Evolutionary conservation across 2,888 invertebrate species (phyloP).

Genomic region (Branchellion lobata): DNA sequence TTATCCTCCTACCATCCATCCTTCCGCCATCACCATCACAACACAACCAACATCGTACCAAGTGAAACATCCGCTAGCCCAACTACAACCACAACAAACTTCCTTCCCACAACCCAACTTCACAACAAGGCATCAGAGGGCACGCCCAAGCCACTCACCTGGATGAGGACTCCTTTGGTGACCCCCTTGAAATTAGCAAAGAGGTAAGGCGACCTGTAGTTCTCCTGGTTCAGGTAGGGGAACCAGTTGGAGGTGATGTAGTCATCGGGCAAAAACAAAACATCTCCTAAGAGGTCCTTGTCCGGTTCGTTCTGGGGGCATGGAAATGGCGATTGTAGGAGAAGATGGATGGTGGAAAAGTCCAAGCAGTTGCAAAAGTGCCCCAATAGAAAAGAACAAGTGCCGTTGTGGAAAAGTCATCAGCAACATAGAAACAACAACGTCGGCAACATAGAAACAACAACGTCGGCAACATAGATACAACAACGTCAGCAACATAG

Average conservation of each 20-base stretch:
- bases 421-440: too few relatives aligned
- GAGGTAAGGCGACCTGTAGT: conserved; percentile 57
- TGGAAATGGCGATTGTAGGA: background rate
- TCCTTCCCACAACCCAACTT: too few relatives aligned
- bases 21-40: too few relatives aligned
- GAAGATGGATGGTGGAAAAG: background rate
- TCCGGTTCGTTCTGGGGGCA: conserved; percentile 47
- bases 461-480: too few relatives aligned
- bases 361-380: background rate
- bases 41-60: too few relatives aligned
- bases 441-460: too few relatives aligned
- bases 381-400: background rate
- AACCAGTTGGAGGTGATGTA: conserved; percentile 45
- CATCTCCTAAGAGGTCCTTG: conserved; percentile 44
- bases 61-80: too few relatives aligned
- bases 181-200: conserved; percentile 58
- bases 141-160: conserved; percentile 4
- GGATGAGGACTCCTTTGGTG: conserved; percentile 57
- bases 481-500: too few relatives aligned
- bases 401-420: too few relatives aligned
- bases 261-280: conserved; percentile 44
- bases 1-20: too few relatives aligned
- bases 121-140: too few relatives aligned
- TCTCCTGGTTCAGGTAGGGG: conserved; percentile 48
- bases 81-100: too few relatives aligned